These are phyloP conservation scores for Synergus japonicus DNA, from an alignment of 2,888 invertebrate genomes.

Conservation along the genomic window DNA sequence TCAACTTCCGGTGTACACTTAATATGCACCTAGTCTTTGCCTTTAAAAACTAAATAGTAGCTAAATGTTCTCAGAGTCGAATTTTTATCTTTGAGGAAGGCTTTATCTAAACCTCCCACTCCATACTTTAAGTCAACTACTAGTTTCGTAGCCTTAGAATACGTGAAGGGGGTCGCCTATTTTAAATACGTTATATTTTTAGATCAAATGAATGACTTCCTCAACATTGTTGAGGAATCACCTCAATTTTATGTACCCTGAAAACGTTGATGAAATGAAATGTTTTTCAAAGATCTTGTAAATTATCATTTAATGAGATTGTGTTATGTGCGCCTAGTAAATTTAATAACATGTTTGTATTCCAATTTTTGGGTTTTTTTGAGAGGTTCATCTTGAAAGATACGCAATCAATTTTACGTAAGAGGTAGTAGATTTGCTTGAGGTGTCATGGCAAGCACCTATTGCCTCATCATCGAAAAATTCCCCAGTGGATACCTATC, in stretches of 20 bases:
- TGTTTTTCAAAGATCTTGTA: too few relatives aligned
- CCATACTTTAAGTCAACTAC: background rate
- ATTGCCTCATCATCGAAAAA: background rate
- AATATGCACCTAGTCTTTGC: background rate
- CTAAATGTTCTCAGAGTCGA: background rate
- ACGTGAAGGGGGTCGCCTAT: background rate
- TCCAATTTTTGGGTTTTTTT: background rate
- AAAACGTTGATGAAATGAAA: too few relatives aligned
- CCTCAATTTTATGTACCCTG: too few relatives aligned
- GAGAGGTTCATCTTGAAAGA: background rate
- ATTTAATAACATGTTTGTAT: too few relatives aligned
- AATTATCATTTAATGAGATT: too few relatives aligned
- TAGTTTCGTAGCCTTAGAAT: background rate
- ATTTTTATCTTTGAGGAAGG: background rate
- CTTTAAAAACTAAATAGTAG: background rate
- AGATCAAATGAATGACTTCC: background rate
- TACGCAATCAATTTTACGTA: background rate
- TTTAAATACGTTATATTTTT: too few relatives aligned
- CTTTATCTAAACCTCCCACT: background rate
- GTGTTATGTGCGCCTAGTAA: too few relatives aligned
- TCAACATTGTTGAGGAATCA: too few relatives aligned
- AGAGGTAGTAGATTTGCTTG: background rate
- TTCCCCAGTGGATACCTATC: background rate
- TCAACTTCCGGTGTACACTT: background rate
- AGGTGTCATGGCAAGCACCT: background rate